Conservation (phyloP, 2,888 invertebrate genomes). For the Volucella zonaria region DNA sequence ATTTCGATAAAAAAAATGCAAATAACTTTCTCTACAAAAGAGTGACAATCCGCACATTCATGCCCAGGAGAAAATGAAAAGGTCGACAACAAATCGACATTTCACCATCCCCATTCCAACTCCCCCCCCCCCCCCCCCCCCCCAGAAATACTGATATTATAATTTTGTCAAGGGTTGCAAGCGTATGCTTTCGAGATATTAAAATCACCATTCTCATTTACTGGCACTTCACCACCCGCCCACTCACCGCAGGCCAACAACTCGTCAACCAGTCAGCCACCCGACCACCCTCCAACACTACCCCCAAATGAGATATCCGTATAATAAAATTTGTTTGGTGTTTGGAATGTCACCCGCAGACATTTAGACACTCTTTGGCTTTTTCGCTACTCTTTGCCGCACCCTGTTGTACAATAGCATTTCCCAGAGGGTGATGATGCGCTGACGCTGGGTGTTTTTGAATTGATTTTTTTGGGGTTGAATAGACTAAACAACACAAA, state of each 20-base stretch:
- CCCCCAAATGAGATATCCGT: conserved; percentile 73
- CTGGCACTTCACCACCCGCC: conserved; percentile 53
- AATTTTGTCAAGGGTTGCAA: conserved; percentile 66
- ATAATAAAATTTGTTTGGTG: conserved; percentile 82
- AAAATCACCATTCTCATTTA: conserved; percentile 60
- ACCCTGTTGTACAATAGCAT: conserved; percentile 41
- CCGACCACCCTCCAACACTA: conserved; percentile 9
- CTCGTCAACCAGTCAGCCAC: not conserved
- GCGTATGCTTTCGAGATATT: conserved; percentile 32
- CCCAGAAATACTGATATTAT: conserved; percentile 49
- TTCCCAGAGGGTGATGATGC: conserved; percentile 57
- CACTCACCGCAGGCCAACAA: conserved; percentile 2
- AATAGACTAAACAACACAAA: conserved; percentile 20
- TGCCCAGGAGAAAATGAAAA: conserved; percentile 34
- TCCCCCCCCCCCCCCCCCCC: too few relatives aligned
- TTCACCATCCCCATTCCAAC: conserved; percentile 7
- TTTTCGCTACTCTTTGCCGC: conserved; percentile 60
- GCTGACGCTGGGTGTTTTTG: conserved; percentile 57
- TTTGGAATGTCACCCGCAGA: conserved; percentile 82
- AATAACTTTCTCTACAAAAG: conserved; percentile 65
- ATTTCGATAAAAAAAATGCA: conserved; percentile 50
- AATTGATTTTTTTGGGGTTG: conserved; percentile 67
- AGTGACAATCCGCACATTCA: conserved; percentile 70
- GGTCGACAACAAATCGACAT: conserved; percentile 39
- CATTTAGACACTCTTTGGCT: conserved; percentile 77